phyloP scores from a whole-genome alignment of 2,113 vertebrate species.

The Neomonachus schauinslandi region DNA sequence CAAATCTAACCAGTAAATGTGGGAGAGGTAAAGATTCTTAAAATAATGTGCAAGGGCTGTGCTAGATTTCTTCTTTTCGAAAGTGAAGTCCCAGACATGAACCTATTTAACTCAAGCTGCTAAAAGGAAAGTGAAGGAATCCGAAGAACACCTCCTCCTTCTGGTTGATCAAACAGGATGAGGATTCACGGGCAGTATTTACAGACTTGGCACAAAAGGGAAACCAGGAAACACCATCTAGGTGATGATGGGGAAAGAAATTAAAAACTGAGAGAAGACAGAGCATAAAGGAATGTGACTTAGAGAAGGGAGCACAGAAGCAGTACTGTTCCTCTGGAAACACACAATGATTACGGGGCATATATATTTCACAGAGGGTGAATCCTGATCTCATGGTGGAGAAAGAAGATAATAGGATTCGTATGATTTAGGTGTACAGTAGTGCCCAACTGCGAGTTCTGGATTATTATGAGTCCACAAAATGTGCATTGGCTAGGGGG shows the following conservation, averaged over 20 bases:
- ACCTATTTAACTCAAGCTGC: not conserved
- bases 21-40: not conserved
- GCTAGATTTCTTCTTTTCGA: not conserved
- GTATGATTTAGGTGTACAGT: rapidly evolving
- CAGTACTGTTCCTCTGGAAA: not conserved
- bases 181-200: not conserved
- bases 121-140: not conserved
- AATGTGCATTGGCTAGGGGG: not conserved
- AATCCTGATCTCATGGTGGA: not conserved
- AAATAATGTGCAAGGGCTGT: not conserved
- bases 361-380: not conserved
- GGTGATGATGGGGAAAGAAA: not conserved
- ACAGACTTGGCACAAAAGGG: not conserved
- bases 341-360: not conserved
- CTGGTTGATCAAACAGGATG: not conserved
- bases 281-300: not conserved
- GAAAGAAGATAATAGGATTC: rapidly evolving
- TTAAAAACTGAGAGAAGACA: not conserved
- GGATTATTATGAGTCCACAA: not conserved
- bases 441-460: not conserved
- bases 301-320: not conserved
- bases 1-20: not conserved
- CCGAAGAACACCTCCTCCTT: not conserved
- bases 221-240: not conserved
- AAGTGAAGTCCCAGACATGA: not conserved